These are phyloP conservation scores for Oligia latruncula DNA, from an alignment of 2,888 invertebrate species.

Conservation along the genomic window DNA sequence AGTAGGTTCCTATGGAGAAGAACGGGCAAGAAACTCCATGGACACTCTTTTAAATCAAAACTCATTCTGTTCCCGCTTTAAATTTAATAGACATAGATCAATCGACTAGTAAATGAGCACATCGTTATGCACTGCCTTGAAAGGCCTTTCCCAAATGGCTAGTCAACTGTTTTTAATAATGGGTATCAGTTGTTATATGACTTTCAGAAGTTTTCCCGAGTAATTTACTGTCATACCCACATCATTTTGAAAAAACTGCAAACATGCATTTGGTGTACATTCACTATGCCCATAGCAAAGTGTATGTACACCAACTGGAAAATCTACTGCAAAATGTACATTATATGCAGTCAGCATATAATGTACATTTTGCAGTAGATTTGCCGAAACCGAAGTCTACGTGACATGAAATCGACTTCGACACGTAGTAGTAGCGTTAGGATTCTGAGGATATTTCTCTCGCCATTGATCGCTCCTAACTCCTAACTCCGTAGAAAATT, in stretches of 20 bases:
- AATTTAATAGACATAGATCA: neutral
- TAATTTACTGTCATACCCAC: neutral
- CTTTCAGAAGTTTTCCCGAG: neutral
- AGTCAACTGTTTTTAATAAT: neutral
- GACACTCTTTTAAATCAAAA: neutral
- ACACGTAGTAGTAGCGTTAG: slow-evolving; percentile 56
- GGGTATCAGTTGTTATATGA: too few species aligned
- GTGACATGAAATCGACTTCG: slow-evolving; percentile 64
- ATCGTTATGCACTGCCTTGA: neutral
- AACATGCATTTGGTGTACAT: neutral
- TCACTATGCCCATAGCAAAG: neutral
- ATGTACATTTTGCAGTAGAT: too few species aligned
- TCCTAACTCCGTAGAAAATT: slow-evolving; percentile 53
- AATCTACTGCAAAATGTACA: too few species aligned
- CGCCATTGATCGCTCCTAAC: slow-evolving; percentile 60
- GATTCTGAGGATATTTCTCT: slow-evolving; percentile 56
- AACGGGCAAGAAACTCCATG: neutral
- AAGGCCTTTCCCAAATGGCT: neutral
- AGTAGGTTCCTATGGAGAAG: neutral
- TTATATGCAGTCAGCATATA: neutral
- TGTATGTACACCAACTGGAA: too few species aligned
- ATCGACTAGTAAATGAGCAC: neutral
- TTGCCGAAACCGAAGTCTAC: slow-evolving; percentile 1
- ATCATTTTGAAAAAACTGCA: slow-evolving; percentile 3
- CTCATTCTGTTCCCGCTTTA: slow-evolving; percentile 14